Evolutionary conservation across 2,888 invertebrate genomes (phyloP).

Genomic region (Sympetrum striolatum): DNA sequence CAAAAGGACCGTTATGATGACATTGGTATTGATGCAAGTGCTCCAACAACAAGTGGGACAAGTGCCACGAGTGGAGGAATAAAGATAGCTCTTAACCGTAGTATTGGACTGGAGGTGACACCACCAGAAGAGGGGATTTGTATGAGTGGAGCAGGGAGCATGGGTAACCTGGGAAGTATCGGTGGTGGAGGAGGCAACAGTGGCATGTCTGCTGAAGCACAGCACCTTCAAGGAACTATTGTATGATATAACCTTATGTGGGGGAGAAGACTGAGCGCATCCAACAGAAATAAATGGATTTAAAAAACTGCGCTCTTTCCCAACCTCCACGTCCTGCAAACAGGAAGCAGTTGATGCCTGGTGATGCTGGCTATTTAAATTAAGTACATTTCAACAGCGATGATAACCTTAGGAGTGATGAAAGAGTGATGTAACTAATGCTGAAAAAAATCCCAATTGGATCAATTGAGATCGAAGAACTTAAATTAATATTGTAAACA

Average conservation of each 20-base stretch:
- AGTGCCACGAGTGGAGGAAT: slow-evolving; percentile 77
- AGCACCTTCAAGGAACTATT: slow-evolving; percentile 86
- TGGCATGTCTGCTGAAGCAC: slow-evolving; percentile 64
- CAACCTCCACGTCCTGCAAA: slow-evolving; percentile 25
- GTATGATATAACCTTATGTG: slow-evolving; percentile 96
- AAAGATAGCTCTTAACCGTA: slow-evolving; percentile 84
- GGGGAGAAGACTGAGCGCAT: slow-evolving; percentile 85
- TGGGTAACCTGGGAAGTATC: slow-evolving; percentile 29
- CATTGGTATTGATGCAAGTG: slow-evolving; percentile 73
- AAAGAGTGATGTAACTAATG: background rate
- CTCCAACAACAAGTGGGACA: slow-evolving; percentile 45
- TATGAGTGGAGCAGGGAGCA: slow-evolving; percentile 63
- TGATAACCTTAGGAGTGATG: background rate
- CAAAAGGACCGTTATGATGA: slow-evolving; percentile 86
- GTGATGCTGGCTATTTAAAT: background rate
- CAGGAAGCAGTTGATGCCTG: slow-evolving; percentile 18
- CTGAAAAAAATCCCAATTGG: background rate
- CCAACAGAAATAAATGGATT: slow-evolving; percentile 75
- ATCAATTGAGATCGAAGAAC: background rate
- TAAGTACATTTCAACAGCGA: background rate
- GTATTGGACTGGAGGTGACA: slow-evolving; percentile 80
- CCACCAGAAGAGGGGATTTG: slow-evolving; percentile 68
- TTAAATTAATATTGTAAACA: background rate
- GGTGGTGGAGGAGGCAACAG: slow-evolving; percentile 55
- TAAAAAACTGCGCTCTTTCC: slow-evolving; percentile 58